phyloP scores from a whole-genome alignment of 1,140 invertebrate genomes.

The Habropoda laboriosa region DNA sequence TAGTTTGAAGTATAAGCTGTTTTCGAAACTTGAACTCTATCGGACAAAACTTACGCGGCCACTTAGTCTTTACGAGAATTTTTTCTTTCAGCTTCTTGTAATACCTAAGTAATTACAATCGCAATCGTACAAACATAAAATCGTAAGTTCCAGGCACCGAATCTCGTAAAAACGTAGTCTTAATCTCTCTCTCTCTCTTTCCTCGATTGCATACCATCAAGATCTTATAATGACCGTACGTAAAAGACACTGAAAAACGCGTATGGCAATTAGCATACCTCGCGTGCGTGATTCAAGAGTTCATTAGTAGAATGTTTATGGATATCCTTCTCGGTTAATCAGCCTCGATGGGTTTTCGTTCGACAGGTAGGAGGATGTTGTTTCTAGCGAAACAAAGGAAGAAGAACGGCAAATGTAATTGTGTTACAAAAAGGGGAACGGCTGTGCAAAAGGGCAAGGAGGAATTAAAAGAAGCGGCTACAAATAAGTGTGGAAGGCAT shows the following conservation, averaged over 20 bases:
- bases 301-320: not conserved
- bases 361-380: not conserved
- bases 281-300: not conserved
- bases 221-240: no score
- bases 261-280: not conserved
- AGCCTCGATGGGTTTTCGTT: not conserved
- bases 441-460: conserved; percentile 42
- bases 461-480: conserved; percentile 25
- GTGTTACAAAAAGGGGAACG: conserved; percentile 18
- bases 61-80: no score
- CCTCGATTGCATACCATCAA: no score
- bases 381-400: not conserved
- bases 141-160: no score
- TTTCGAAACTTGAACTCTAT: no score
- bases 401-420: not conserved
- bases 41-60: no score
- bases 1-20: no score
- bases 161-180: no score
- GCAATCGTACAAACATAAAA: no score
- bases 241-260: not conserved
- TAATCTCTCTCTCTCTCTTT: no score
- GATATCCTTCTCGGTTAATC: not conserved
- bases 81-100: no score
- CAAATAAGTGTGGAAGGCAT: not conserved
- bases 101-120: no score